phyloP scores from a whole-genome alignment of 2,797 vertebrate species.

The Rhinophrynus dorsalis region DNA sequence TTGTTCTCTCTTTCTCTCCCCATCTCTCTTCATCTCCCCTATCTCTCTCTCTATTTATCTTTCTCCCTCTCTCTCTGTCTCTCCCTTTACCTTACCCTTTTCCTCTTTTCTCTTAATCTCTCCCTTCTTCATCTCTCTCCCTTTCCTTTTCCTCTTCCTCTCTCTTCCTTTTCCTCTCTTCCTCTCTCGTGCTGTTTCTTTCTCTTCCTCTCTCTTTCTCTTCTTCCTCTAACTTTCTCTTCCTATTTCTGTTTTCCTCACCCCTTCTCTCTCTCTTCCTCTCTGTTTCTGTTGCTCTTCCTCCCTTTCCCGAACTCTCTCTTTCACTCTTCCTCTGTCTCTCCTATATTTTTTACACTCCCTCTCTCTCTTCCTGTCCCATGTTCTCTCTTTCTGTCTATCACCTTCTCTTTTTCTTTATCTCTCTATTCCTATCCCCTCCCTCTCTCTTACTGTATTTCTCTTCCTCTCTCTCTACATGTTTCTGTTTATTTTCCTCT shows the following conservation, averaged over 20 bases:
- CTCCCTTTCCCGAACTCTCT: too few relatives aligned
- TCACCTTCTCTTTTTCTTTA: conserved; percentile 52
- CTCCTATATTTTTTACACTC: conserved; percentile 2
- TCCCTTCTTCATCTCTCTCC: too few relatives aligned
- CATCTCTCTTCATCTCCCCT: too few relatives aligned
- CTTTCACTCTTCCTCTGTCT: conserved; percentile 37
- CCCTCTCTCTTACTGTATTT: neutral
- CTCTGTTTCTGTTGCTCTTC: conserved; percentile 29
- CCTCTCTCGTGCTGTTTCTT: too few relatives aligned
- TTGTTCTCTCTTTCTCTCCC: neutral
- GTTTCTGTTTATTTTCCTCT: neutral
- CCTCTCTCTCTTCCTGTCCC: too few relatives aligned
- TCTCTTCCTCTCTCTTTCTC: neutral
- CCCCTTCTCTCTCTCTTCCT: conserved; percentile 23
- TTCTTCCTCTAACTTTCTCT: too few relatives aligned
- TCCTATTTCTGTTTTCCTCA: too few relatives aligned
- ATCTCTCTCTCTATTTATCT: too few relatives aligned
- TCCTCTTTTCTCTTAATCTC: neutral
- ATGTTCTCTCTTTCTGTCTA: too few relatives aligned
- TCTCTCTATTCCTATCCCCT: too few relatives aligned
- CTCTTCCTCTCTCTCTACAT: too few relatives aligned
- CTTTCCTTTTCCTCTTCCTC: neutral
- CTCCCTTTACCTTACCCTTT: too few relatives aligned
- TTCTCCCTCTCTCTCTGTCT: neutral
- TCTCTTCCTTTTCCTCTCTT: neutral